These are phyloP conservation scores for Catharus fuscescens DNA, from an alignment of 2,113 vertebrate genomes.

Conservation along the genomic window DNA sequence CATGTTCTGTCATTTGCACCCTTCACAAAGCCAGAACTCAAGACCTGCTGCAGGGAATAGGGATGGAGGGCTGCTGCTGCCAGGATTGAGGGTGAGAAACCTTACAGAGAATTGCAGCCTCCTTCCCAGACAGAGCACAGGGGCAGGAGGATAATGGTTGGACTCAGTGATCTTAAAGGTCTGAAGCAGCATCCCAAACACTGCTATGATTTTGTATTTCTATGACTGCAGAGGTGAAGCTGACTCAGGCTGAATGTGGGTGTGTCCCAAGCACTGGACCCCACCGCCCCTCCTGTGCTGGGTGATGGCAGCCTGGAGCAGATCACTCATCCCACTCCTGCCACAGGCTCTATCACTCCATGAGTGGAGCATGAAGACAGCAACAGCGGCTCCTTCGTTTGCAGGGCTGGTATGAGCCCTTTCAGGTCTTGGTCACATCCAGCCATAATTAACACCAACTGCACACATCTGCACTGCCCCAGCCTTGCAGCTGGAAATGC, in stretches of 20 bases:
- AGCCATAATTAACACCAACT: background rate
- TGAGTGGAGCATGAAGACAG: rapidly evolving
- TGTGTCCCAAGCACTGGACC: rapidly evolving
- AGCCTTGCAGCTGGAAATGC: background rate
- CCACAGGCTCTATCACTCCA: rapidly evolving
- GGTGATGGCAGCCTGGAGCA: background rate
- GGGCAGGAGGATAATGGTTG: background rate
- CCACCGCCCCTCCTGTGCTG: rapidly evolving
- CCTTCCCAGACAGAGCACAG: background rate
- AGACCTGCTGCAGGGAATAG: rapidly evolving
- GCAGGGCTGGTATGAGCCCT: rapidly evolving
- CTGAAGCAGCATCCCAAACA: background rate
- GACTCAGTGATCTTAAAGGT: rapidly evolving
- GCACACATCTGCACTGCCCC: background rate
- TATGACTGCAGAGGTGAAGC: rapidly evolving
- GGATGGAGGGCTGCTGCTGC: background rate
- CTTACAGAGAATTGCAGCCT: background rate
- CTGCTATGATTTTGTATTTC: background rate
- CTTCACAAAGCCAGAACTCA: background rate
- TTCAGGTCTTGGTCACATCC: background rate
- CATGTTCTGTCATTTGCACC: rapidly evolving
- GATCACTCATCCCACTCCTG: rapidly evolving
- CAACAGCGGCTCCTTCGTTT: background rate
- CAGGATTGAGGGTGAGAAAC: background rate
- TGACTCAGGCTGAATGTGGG: rapidly evolving